A percentile compares a stretch with the other conserved stretches of the same genome.
phyloP scores from a whole-genome alignment of 2,888 invertebrate genomes.

The Phasia obesa region DNA sequence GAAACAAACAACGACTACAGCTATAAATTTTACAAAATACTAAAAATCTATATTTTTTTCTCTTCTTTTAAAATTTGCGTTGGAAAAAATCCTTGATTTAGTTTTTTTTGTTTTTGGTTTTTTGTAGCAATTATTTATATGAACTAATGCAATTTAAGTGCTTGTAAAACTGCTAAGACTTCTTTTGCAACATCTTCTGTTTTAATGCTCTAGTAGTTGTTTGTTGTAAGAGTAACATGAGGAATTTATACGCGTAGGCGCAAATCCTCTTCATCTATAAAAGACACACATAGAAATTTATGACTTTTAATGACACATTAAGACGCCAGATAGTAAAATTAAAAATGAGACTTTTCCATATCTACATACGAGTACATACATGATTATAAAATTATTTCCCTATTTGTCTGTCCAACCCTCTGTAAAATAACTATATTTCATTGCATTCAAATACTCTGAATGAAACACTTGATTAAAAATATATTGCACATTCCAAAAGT shows the following conservation, averaged over 20 bases:
- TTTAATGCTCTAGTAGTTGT: conserved; percentile 57
- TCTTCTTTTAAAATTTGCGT: conserved; percentile 15
- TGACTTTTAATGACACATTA: conserved; percentile 72
- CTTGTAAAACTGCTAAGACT: conserved; percentile 14
- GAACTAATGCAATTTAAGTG: conserved; percentile 26
- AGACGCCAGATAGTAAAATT: conserved; percentile 64
- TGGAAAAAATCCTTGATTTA: conserved; percentile 55
- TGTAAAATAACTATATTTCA: conserved; percentile 20
- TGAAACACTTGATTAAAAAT: conserved; percentile 8
- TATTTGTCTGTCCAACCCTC: conserved; percentile 24
- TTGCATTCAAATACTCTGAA: conserved; percentile 17
- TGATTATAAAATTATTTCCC: conserved; percentile 50
- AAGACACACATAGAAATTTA: conserved; percentile 66
- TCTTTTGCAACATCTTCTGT: conserved; percentile 40
- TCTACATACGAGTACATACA: too few relatives aligned
- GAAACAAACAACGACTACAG: conserved; percentile 32
- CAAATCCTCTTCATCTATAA: conserved; percentile 71
- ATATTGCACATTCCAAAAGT: conserved; percentile 57
- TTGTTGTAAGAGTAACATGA: conserved; percentile 49
- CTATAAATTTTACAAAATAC: conserved; percentile 54
- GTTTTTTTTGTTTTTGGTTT: too few relatives aligned
- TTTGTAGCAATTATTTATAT: conserved; percentile 47
- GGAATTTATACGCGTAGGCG: conserved; percentile 73
- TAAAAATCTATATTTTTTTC: conserved; percentile 3
- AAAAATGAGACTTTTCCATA: neutral